Evolutionary conservation across 1,140 invertebrate species (phyloP), one percentile per base, ranked within the genome.

Genomic region (Ips typographus): DNA sequence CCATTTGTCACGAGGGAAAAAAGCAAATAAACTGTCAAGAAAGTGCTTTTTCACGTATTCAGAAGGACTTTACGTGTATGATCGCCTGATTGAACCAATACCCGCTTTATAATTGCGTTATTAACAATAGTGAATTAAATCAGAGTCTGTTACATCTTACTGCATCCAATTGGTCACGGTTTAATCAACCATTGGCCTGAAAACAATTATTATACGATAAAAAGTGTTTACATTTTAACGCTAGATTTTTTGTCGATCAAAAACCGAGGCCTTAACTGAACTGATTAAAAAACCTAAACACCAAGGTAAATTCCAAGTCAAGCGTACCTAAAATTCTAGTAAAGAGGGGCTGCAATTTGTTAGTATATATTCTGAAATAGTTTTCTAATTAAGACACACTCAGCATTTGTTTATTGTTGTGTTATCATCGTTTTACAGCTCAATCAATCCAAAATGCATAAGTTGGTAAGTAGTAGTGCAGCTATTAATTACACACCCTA

Each of bases 221-320:
- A 64, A 40, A 52, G 40, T n/a, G 40, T 52, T 52, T 53, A 41
- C 8, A 40, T 40, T 22, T 52, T 49, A 38, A 40, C 7, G 36
- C 37, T 51, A 22, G 41, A n/a, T 43, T 41, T 57, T 66, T 57
- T 66, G 22, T 44, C 7, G 7, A 40, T 38, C 8, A 59, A 66
- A 40, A 38, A 58, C 38, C 51, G 64, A 55, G 51, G 49, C 64
- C 40, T 65, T 44, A 66, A 66, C 56, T 58, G 39, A 53, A 64
- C 4, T 62, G 39, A 62, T 42, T 62, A 42, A 62, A 65, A 53
- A 22, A 22, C 22, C 47, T 38, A 6, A 66, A 66, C 53, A 47
- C 57, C 64, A 66, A 66, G 64, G 64, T 57, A 52, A 66, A 38
- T 66, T 4, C 51, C 37, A 57, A 66, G 6, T 47, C 40, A 57